phyloP scores from a whole-genome alignment of 2,113 vertebrate species.

The Aspidoscelis tigris region DNA sequence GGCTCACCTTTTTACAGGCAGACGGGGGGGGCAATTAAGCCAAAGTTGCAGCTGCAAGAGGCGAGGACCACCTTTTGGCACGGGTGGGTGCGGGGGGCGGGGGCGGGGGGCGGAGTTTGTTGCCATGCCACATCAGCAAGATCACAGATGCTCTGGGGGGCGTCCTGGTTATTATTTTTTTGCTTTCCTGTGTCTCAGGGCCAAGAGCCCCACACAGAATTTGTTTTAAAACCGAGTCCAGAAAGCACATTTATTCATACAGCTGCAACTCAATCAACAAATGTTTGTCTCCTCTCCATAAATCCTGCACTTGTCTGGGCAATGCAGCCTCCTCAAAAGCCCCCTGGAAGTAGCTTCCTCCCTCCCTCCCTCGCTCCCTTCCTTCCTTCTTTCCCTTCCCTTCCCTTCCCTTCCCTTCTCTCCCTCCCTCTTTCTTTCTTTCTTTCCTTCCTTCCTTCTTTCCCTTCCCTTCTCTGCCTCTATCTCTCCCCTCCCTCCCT shows the following conservation, averaged over 20 bases:
- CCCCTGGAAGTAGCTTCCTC: background rate
- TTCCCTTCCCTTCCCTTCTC: no score
- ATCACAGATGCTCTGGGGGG: background rate
- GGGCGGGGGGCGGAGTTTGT: background rate
- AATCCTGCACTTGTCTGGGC: background rate
- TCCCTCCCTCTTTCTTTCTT: no score
- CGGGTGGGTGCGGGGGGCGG: background rate
- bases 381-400: no score
- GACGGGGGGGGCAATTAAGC: slow-evolving; percentile 12
- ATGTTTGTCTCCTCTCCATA: background rate
- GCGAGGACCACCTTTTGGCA: background rate
- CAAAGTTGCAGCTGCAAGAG: background rate
- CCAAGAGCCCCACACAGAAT: background rate
- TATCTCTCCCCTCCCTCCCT: no score
- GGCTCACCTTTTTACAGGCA: background rate
- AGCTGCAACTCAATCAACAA: background rate
- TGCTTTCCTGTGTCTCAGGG: background rate
- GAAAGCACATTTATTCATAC: background rate
- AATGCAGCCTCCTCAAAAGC: no score
- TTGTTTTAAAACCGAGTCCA: background rate
- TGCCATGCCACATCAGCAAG: background rate
- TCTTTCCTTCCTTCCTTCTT: no score
- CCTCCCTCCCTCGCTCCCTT: no score
- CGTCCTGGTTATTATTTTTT: background rate
- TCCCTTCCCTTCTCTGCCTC: no score